A percentile compares a stretch with the other conserved stretches of the same genome.
Evolutionary conservation across 1,140 invertebrate genomes (phyloP).

Genomic region (Rhopalosiphum maidis): DNA sequence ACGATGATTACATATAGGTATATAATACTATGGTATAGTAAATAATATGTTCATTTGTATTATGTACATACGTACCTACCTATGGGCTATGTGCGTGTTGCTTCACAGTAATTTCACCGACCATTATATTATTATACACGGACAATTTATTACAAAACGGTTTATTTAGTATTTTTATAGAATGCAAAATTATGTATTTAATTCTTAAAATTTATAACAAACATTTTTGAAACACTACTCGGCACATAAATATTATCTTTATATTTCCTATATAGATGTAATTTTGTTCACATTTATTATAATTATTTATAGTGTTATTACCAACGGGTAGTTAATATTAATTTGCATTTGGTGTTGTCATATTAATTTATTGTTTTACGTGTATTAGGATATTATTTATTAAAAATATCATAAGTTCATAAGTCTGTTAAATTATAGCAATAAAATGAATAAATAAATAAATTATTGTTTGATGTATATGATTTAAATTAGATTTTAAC

Average conservation of each 20-base stretch:
- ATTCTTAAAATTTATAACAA: neutral
- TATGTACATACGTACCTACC: neutral
- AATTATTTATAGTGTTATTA: constrained; percentile 3
- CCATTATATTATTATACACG: neutral
- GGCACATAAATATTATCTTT: neutral
- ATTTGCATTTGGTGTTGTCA: neutral
- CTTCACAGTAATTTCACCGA: neutral
- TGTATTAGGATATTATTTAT: neutral
- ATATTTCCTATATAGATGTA: neutral
- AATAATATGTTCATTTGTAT: constrained; percentile 19
- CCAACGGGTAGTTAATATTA: neutral
- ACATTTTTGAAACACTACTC: neutral
- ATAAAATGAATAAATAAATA: neutral
- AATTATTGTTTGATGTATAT: neutral
- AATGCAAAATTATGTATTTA: constrained; percentile 16
- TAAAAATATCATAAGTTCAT: neutral
- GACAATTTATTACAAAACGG: constrained; percentile 9
- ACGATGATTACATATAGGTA: neutral
- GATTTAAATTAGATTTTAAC: neutral
- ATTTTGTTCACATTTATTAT: neutral
- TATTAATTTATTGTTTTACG: neutral
- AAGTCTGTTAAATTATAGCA: neutral
- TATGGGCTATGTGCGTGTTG: neutral
- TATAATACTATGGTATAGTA: neutral
- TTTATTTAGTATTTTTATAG: neutral